A percentile compares a stretch with the other conserved stretches of the same genome.
phyloP scores from a whole-genome alignment of 2,797 vertebrate genomes.

The Catostomus latipinnis region DNA sequence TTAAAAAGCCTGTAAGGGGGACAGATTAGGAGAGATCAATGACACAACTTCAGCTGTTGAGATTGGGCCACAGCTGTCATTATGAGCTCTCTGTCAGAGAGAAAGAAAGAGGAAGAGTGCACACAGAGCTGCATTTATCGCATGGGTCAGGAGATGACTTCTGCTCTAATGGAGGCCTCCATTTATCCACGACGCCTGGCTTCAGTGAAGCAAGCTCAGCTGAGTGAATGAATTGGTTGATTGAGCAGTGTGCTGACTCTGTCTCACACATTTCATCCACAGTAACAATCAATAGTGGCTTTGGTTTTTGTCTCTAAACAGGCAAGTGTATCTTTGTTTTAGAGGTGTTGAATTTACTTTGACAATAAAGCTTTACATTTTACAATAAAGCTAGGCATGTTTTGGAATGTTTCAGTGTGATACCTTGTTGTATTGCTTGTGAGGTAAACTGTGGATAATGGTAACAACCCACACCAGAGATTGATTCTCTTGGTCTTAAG shows the following conservation, averaged over 20 bases:
- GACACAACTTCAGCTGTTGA: constrained; percentile 20
- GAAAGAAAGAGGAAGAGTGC: constrained; percentile 25
- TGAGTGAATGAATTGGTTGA: constrained; percentile 31
- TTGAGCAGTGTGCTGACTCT: constrained; percentile 9
- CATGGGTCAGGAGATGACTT: constrained; percentile 50
- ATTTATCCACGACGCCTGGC: constrained; percentile 29
- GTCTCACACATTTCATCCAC: constrained; percentile 4
- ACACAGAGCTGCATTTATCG: constrained; percentile 33
- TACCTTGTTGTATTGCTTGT: background rate
- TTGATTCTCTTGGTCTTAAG: background rate
- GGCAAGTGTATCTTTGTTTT: background rate
- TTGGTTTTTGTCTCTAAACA: constrained; percentile 4
- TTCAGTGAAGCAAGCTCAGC: constrained; percentile 24
- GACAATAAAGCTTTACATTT: background rate
- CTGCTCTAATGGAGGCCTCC: constrained; percentile 42
- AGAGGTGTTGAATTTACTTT: background rate
- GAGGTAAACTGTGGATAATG: background rate
- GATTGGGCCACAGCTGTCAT: constrained; percentile 40
- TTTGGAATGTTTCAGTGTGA: background rate
- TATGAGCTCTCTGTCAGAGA: constrained; percentile 49
- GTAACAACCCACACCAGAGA: background rate
- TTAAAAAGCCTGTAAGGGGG: constrained; percentile 44
- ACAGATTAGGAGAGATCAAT: constrained; percentile 42
- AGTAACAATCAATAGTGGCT: constrained; percentile 2
- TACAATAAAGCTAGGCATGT: background rate